Percentiles rank a stretch among this genome's conserved stretches.
Evolutionary conservation across 92 coral and sea anemone species (phyloP).

Genomic region (Galaxea fascicularis): DNA sequence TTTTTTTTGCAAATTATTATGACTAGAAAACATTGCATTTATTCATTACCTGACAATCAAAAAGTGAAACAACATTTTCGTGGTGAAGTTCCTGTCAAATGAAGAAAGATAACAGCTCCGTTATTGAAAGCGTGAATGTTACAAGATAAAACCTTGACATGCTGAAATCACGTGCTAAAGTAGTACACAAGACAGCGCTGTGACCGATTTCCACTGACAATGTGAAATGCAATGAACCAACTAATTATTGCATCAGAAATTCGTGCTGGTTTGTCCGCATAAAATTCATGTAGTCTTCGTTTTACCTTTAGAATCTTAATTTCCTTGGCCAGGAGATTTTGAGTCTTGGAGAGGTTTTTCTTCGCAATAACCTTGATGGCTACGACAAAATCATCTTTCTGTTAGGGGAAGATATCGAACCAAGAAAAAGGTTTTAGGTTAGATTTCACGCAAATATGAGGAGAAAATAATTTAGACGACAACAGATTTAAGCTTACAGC

Average conservation of each 20-base stretch:
- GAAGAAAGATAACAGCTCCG: not conserved
- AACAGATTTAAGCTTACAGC: not conserved
- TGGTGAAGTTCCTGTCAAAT: conserved; percentile 88
- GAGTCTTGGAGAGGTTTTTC: conserved; percentile 95
- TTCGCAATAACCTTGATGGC: conserved; percentile 96
- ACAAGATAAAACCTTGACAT: not conserved
- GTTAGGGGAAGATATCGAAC: conserved; percentile 6
- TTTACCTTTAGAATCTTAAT: conserved; percentile 93
- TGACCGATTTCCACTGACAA: not conserved
- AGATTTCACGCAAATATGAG: not conserved
- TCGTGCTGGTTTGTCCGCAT: too few species aligned
- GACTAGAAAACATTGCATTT: not conserved
- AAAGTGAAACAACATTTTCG: conserved; percentile 92
- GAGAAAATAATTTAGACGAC: not conserved
- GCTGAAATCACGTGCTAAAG: not conserved
- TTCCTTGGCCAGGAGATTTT: conserved; percentile 96
- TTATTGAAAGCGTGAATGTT: not conserved
- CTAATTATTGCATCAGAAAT: too few species aligned
- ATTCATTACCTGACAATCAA: conserved; percentile 88
- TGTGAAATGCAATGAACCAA: not conserved
- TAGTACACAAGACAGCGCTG: not conserved
- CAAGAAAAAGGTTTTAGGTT: not conserved
- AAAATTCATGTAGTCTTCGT: not conserved
- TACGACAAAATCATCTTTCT: conserved; percentile 92
- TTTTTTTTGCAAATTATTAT: not conserved